Evolutionary conservation across 1,140 invertebrate species (phyloP), one percentile per base, ranked within the genome.

Genomic region (Carposina sasakii): DNA sequence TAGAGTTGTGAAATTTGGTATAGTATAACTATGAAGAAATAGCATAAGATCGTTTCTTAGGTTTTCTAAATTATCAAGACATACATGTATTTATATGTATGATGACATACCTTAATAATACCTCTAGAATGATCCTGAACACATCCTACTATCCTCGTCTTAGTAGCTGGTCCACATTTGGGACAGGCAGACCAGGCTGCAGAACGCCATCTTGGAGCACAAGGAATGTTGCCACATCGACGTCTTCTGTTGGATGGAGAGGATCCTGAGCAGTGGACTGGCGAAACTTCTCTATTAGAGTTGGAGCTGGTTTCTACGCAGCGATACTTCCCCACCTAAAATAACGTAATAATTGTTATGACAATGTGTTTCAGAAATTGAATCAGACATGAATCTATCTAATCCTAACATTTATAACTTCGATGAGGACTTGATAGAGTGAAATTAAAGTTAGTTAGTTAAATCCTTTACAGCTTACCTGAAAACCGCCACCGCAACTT

Each of bases 401-500:
- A 34, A 13, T n/a, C n/a, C 13, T 13, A 34, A 34, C 13, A 34
- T 8, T n/a, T n/a, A n/a, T n/a, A n/a, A n/a, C n/a, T n/a, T n/a
- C n/a, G n/a, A n/a, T n/a, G n/a, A n/a, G n/a, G n/a, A n/a, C n/a
- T n/a, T n/a, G n/a, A n/a, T n/a, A n/a, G n/a, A n/a, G n/a, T n/a
- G n/a, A n/a, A n/a, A n/a, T n/a, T n/a, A n/a, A n/a, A n/a, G n/a
- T n/a, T n/a, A n/a, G n/a, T n/a, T n/a, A n/a, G n/a, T n/a, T n/a
- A n/a, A n/a, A n/a, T n/a, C n/a, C n/a, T n/a, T n/a, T n/a, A n/a
- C n/a, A n/a, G 12, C 40, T 41, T 65, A 82, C 78, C 65, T 83
- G 76, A 47, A 83, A 88, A 89, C 94, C 95, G 67, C 93, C 93
- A 5, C 93, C 94, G 71, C 95, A 97, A 15, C 88, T 88, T 64